Base-by-base conservation (phyloP, 1,140 invertebrate genomes). In the Antheraea pernyi region DNA sequence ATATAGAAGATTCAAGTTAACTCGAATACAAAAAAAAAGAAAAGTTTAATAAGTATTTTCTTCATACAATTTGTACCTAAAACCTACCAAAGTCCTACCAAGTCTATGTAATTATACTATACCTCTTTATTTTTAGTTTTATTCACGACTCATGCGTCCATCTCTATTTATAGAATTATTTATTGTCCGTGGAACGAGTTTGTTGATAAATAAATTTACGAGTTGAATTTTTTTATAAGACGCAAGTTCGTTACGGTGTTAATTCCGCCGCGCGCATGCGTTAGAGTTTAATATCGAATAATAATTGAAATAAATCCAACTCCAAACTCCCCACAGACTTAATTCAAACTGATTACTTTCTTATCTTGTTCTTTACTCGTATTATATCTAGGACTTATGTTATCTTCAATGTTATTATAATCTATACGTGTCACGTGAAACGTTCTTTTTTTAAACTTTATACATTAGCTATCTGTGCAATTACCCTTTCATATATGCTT, bases 231-330 rank as follows among this genome's bases (percentile, higher is more conserved):
- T 53, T 53, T 53, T 16, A n/a, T 1, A 13, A 16, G 16, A 10
- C 39, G 46, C 13, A 39, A 9, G 7, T 67, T 59, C 48, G 19
- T 18, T 59, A 64, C 81, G 81, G 89, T 91, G 86, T 86, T 60
- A 90, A 77, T 79, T 63, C 30, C 36, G 81, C 71, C 75, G n/a
- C 60, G 72, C 86, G 87, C 88, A 88, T 89, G 88, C 89, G 88
- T 77, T 30, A 3, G 68, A 18, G 7, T 46, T 64, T 74, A 77
- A 71, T 82, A 86, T 86, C 69, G 77, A 78, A 84, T 89, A 83
- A 86, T 90, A 89, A 90, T 90, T 91, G 88, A 91, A 90, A 90
- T 90, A 91, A 89, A 89, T 89, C 81, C 77, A 79, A 79, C 81
- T 81, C 69, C n/a, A 78, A 84, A 82, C 73, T 84, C 79, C 71